Percentiles rank a stretch among this genome's conserved stretches.
Conservation (phyloP, 1,140 invertebrate species). For the Steinernema khuongi region DNA sequence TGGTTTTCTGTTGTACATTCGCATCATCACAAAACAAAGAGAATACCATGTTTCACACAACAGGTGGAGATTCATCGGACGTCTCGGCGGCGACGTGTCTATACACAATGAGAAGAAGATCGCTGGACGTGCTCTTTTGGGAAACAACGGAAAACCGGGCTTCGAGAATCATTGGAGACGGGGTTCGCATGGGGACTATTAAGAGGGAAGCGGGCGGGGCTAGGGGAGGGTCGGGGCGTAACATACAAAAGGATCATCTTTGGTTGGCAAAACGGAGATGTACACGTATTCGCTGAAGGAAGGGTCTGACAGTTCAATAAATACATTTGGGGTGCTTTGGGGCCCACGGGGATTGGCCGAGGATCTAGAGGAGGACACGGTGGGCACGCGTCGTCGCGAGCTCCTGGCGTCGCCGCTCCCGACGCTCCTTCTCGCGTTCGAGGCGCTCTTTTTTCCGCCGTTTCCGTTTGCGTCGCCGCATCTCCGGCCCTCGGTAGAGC, state of each 20-base stretch:
- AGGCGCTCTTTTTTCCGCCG: neutral
- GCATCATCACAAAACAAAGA: too few relatives aligned
- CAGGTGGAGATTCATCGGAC: too few relatives aligned
- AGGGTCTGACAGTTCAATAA: neutral
- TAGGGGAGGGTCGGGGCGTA: neutral
- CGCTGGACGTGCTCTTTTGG: too few relatives aligned
- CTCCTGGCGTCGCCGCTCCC: neutral
- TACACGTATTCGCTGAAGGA: slow-evolving; percentile 16
- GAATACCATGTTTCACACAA: too few relatives aligned
- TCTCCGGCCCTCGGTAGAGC: neutral
- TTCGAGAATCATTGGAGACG: slow-evolving; percentile 5
- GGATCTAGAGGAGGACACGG: neutral
- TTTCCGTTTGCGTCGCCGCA: neutral
- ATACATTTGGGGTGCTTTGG: neutral
- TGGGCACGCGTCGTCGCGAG: neutral
- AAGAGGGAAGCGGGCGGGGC: neutral
- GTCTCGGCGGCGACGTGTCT: too few relatives aligned
- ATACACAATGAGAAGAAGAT: too few relatives aligned
- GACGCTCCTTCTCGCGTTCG: neutral
- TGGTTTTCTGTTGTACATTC: too few relatives aligned
- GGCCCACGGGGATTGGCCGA: neutral
- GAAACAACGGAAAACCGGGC: neutral
- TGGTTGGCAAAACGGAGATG: slow-evolving; percentile 1
- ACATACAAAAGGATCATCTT: neutral
- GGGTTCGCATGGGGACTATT: neutral